These are phyloP conservation scores for Cynoglossus semilaevis DNA, from an alignment of 2,113 vertebrate genomes.

Conservation along the genomic window DNA sequence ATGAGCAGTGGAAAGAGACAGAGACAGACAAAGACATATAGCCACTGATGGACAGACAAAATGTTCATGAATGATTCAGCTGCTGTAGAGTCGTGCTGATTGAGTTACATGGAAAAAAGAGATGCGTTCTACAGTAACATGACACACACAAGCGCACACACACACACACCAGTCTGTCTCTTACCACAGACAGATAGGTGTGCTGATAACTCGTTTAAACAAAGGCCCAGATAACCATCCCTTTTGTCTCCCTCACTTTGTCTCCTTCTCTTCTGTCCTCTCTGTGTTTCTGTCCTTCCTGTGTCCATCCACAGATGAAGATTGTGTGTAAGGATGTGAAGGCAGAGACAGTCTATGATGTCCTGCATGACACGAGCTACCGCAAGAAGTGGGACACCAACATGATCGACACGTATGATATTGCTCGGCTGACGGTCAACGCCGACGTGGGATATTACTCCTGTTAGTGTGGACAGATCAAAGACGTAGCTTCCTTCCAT, in stretches of 20 bases:
- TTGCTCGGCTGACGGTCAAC: constrained; percentile 84
- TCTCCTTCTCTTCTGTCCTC: neutral
- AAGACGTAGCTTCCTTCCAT: neutral
- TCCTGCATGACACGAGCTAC: constrained; percentile 87
- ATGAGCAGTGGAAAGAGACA: no score
- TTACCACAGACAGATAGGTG: no score
- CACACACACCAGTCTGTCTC: no score
- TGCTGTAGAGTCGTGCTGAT: neutral
- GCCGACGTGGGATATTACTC: constrained; percentile 90
- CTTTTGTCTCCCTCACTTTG: neutral
- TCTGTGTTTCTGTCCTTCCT: neutral
- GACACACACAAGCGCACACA: neutral
- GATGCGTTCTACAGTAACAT: neutral
- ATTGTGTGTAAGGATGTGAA: constrained; percentile 85
- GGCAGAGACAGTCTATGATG: constrained; percentile 84
- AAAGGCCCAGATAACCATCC: no score
- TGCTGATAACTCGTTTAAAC: no score
- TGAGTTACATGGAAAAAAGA: neutral
- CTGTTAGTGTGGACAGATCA: constrained; percentile 73
- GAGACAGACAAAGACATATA: no score
- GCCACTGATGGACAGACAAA: neutral
- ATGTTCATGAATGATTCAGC: neutral
- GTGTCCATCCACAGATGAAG: constrained; percentile 74
- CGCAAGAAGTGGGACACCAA: constrained; percentile 89
- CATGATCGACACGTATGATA: constrained; percentile 91